These are phyloP conservation scores for Tetramorium simillimum DNA, from an alignment of 1,140 invertebrate species.

Conservation along the genomic window DNA sequence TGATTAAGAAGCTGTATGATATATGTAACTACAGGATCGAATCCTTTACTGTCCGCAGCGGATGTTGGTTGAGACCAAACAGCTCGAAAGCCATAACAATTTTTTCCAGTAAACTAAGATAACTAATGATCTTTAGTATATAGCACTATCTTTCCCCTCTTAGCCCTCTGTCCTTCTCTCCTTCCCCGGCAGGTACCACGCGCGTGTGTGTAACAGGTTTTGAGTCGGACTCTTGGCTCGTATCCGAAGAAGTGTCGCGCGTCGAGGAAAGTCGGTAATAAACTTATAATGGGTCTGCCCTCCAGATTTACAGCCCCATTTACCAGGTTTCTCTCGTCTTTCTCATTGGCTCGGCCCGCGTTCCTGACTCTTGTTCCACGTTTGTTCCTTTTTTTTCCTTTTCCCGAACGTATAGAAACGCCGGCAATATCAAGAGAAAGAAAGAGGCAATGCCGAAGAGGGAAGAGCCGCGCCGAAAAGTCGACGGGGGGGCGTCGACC, in stretches of 20 bases:
- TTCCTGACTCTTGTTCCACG: slow-evolving; percentile 52
- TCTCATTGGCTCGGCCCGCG: slow-evolving; percentile 42
- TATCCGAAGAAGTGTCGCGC: slow-evolving; percentile 71
- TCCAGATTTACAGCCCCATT: slow-evolving; percentile 76
- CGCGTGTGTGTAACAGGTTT: slow-evolving; percentile 67
- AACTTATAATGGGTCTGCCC: slow-evolving; percentile 78
- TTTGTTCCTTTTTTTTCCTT: slow-evolving; percentile 39
- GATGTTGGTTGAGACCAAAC: not conserved
- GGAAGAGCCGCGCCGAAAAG: slow-evolving; percentile 51
- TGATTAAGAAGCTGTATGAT: not conserved
- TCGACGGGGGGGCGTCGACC: slow-evolving; percentile 59
- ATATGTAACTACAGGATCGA: not conserved
- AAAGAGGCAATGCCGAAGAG: slow-evolving; percentile 8
- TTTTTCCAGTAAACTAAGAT: slow-evolving; percentile 64
- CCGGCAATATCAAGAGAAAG: slow-evolving; percentile 20
- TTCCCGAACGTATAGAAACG: slow-evolving; percentile 18
- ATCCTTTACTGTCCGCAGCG: not conserved
- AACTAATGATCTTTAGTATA: slow-evolving; percentile 53
- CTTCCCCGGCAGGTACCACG: slow-evolving; percentile 4
- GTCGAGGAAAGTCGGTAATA: slow-evolving; percentile 75
- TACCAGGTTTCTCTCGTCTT: slow-evolving; percentile 62
- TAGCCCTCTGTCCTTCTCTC: not conserved
- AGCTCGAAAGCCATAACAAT: slow-evolving; percentile 35
- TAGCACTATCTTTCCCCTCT: not conserved
- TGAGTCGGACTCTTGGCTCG: slow-evolving; percentile 59